phyloP scores from a whole-genome alignment of 2,888 invertebrate genomes.

The Drosophila tripunctata region DNA sequence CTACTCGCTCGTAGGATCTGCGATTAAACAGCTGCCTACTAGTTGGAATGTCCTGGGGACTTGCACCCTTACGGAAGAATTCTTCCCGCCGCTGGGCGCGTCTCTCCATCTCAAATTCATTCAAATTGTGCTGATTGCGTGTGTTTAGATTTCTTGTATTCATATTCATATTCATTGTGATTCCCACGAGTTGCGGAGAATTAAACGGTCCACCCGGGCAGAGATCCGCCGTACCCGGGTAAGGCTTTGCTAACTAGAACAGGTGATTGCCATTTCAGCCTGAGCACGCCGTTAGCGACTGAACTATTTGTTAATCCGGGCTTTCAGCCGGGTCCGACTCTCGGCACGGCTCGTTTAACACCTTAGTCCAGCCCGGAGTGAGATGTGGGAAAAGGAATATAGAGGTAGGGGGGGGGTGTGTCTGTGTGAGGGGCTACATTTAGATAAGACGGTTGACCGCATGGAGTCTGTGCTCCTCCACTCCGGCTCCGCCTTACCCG shows the following conservation, averaged over 20 bases:
- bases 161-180: conserved; percentile 21
- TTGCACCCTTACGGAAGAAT: too few relatives aligned
- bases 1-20: too few relatives aligned
- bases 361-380: conserved; percentile 53
- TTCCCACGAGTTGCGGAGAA: conserved; percentile 54
- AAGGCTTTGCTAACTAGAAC: conserved; percentile 47
- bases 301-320: conserved; percentile 52
- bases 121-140: neutral
- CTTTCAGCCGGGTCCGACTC: conserved; percentile 50
- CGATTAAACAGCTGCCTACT: too few relatives aligned
- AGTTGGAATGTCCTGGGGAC: too few relatives aligned
- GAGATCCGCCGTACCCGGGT: conserved; percentile 52
- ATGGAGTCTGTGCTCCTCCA: too few relatives aligned
- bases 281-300: conserved; percentile 55
- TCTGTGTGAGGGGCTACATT: conserved; percentile 21
- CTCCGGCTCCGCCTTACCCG: conserved; percentile 40
- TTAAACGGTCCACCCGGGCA: conserved; percentile 45
- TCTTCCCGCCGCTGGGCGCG: neutral
- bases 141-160: conserved; percentile 23
- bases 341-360: conserved; percentile 52
- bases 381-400: conserved; percentile 5
- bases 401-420: too few relatives aligned
- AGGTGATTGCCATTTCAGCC: conserved; percentile 47
- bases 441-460: conserved; percentile 43
- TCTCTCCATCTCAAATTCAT: neutral